Evolutionary conservation across 2,797 vertebrate genomes (phyloP), one percentile per base, ranked within the genome.

Genomic region (Scolopax bukidnonensis): DNA sequence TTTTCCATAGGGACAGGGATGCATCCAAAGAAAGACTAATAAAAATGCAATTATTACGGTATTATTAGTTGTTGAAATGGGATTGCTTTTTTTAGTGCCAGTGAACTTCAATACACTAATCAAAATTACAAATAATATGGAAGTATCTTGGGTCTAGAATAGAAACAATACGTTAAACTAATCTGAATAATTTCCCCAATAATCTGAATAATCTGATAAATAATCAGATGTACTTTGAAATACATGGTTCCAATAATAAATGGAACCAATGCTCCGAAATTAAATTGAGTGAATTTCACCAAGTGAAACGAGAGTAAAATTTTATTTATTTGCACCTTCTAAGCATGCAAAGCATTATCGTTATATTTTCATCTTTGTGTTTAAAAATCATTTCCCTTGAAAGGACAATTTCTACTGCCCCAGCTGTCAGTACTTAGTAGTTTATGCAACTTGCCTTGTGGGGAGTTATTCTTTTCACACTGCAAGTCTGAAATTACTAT

Each of bases 401-500:
- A 76, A 85, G 40, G 38, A 71, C 64, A 85, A 77, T 68, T 92
- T 68, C 32, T 28, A 33, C 14, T 67, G 12, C 24, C 68, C 63
- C 86, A 65, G 32, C 50, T 93, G n/a, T 80, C 93, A 95, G 76
- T 59, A 41, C 18, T 9, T 67, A 77, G 38, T 5, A 16, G 53
- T 90, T 90, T 41, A 89, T 81, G 64, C 16, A 3, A 64, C 84
- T 64, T 94, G 63, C n/a, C 56, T 87, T 41, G 25, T 82, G 50
- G 23, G 43, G n/a, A 91, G 56, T 68, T 89, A 27, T 9, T 83
- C 41, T 76, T 91, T 90, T 77, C 45, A 87, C 60, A 20, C 8
- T 41, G 36, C 48, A 96, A 91, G 45, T n/a, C 41, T 82, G 47
- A 90, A 96, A 94, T 86, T 61, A 69, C 68, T 65, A 33, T 64